phyloP scores from a whole-genome alignment of 37 sponge, comb jelly and placozoan genomes.

The Diacarnus erythraeanus region DNA sequence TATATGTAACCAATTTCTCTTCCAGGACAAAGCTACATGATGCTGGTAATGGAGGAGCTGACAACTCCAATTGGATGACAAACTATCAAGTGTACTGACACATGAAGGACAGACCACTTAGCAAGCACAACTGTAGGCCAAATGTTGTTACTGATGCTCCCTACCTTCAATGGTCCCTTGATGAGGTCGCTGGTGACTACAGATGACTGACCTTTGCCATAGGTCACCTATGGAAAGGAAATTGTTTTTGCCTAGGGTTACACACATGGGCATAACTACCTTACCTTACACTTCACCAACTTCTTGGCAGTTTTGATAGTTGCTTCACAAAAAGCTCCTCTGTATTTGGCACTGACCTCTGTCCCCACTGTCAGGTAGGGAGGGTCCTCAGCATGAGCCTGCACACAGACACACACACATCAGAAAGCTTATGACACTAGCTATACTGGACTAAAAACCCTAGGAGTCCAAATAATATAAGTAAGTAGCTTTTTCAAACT shows the following conservation, averaged over 20 bases:
- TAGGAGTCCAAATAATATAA: no score
- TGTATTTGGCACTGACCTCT: slow-evolving; percentile 96
- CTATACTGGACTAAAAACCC: neutral
- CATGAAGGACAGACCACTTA: no score
- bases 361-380: slow-evolving; percentile 82
- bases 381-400: slow-evolving; percentile 66
- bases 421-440: no score
- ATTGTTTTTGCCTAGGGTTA: neutral
- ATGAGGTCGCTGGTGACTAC: slow-evolving; percentile 49
- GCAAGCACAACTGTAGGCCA: no score
- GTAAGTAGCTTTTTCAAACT: no score
- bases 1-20: no score
- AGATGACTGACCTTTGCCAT: slow-evolving; percentile 49
- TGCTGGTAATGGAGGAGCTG: no score
- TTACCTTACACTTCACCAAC: slow-evolving; percentile 88
- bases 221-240: slow-evolving; percentile 40
- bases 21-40: no score
- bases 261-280: neutral
- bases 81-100: no score
- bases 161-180: slow-evolving; percentile 71
- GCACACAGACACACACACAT: slow-evolving; percentile 16
- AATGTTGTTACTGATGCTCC: no score
- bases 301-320: slow-evolving; percentile 85
- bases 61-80: no score
- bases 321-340: slow-evolving; percentile 97